A percentile compares a stretch with the other conserved stretches of the same genome.
These are phyloP conservation scores for Cyphomyrus plagiostoma DNA, from an alignment of 2,113 vertebrate species.

Conservation along the genomic window DNA sequence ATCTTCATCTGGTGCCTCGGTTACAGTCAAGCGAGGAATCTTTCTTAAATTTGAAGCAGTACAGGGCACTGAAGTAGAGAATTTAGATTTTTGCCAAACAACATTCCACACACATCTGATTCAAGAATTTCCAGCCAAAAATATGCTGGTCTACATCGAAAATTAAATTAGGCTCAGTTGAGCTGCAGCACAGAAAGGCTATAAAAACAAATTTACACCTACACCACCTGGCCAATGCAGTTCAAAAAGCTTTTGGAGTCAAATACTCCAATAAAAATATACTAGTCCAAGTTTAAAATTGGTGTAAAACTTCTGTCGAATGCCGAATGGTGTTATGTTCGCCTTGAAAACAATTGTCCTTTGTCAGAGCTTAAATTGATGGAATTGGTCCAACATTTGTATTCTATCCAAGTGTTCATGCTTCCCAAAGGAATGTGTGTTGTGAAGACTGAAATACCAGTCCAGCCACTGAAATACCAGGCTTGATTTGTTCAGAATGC, in stretches of 20 bases:
- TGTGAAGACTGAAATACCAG: not conserved
- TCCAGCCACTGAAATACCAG: not conserved
- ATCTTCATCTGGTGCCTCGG: not conserved
- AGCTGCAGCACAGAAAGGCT: not conserved
- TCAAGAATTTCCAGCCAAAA: not conserved
- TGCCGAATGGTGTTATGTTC: not conserved
- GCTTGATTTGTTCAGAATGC: not conserved
- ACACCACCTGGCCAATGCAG: not conserved
- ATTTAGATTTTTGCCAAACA: not conserved
- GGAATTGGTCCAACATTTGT: not conserved
- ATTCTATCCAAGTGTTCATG: not conserved
- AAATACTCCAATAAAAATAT: not conserved
- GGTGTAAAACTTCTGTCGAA: not conserved
- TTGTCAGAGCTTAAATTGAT: not conserved
- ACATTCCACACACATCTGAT: not conserved
- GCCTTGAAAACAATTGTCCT: not conserved
- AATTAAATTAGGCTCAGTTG: not conserved
- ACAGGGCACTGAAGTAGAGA: not conserved
- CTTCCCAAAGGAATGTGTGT: not conserved
- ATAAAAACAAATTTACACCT: not conserved
- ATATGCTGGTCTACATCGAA: not conserved
- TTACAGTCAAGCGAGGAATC: not conserved
- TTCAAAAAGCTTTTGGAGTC: no score
- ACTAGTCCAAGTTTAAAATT: not conserved
- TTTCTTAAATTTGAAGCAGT: not conserved